Evolutionary conservation across 2,797 vertebrate species (phyloP).

Genomic region (Rhadinocentrus ornatus): DNA sequence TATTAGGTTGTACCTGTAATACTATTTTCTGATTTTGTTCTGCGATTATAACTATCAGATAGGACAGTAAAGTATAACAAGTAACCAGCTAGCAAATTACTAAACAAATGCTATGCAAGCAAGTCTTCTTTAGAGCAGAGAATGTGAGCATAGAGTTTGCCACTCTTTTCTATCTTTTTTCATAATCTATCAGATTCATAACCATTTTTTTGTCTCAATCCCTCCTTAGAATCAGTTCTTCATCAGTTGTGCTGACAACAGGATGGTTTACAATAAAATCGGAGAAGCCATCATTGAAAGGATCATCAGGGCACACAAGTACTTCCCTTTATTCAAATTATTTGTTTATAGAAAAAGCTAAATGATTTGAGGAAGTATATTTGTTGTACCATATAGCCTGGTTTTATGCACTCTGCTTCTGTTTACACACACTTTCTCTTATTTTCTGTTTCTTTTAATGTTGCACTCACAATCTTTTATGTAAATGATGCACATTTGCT

Average conservation of each 20-base stretch:
- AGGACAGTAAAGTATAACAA: not conserved
- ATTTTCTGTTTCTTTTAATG: not conserved
- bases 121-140: not conserved
- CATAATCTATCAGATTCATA: no score
- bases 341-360: not conserved
- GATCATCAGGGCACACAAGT: constrained; percentile 96
- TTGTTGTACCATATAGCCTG: not conserved
- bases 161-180: not conserved
- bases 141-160: not conserved
- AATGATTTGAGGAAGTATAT: not conserved
- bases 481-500: constrained; percentile 15
- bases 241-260: constrained; percentile 96
- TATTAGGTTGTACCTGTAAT: no score
- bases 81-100: not conserved
- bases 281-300: constrained; percentile 93
- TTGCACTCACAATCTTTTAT: not conserved
- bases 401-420: not conserved
- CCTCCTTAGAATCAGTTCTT: constrained; percentile 95
- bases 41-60: not conserved
- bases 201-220: not conserved
- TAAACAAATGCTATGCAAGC: not conserved
- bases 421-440: not conserved
- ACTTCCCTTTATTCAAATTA: constrained; percentile 45
- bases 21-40: not conserved
- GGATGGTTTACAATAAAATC: constrained; percentile 93